Evolutionary conservation across 2,797 vertebrate genomes (phyloP).

Genomic region (Chelonia mydas): DNA sequence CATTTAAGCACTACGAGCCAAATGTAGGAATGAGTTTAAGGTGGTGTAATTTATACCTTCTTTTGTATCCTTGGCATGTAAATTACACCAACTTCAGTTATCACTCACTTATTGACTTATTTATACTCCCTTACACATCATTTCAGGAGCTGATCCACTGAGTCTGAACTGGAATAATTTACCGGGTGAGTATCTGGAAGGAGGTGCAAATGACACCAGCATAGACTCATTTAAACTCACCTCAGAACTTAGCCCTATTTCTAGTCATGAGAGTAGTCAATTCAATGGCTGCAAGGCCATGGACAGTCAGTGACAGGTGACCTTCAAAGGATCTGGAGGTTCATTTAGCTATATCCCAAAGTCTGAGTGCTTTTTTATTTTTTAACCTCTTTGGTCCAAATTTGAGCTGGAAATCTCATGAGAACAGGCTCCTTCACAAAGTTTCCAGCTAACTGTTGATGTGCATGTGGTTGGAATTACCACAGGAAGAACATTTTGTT

Average conservation of each 20-base stretch:
- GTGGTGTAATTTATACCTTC: rapidly evolving
- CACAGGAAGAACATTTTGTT: slow-evolving; percentile 63
- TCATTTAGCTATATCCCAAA: background rate
- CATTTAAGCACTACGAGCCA: background rate
- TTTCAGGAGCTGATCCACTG: background rate
- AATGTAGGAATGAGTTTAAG: background rate
- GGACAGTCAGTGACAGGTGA: background rate
- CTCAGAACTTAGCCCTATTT: background rate
- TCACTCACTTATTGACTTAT: background rate
- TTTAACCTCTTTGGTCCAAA: slow-evolving; percentile 12
- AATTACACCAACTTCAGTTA: background rate
- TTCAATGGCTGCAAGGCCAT: background rate
- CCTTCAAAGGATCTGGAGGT: slow-evolving; percentile 17
- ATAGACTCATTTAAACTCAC: background rate
- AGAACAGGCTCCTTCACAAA: slow-evolving; percentile 32
- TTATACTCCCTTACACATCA: background rate
- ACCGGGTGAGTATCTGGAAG: background rate
- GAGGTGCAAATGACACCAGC: background rate
- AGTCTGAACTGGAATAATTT: background rate
- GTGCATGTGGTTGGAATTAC: slow-evolving; percentile 27
- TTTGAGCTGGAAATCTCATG: slow-evolving; percentile 28
- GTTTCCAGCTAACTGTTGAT: background rate
- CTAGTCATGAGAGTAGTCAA: background rate
- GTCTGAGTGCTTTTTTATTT: slow-evolving; percentile 31
- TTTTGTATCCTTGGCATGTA: background rate